These are phyloP conservation scores for Porites divaricata DNA, from an alignment of 92 coral and sea anemone species.

Conservation along the genomic window DNA sequence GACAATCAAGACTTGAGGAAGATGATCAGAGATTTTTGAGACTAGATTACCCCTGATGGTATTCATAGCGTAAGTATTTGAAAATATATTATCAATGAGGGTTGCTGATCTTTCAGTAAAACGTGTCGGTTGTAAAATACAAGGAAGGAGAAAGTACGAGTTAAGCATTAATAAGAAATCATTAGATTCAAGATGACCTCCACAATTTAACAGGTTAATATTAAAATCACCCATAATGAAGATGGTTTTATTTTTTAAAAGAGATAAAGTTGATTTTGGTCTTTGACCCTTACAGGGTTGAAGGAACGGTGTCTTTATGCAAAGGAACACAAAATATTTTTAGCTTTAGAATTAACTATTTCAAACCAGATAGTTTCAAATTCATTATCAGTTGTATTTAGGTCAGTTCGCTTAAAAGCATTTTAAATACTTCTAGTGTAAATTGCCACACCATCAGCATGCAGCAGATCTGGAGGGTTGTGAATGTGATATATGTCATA, in stretches of 20 bases:
- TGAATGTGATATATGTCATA: neutral
- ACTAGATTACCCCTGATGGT: too few species aligned
- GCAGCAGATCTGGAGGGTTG: neutral
- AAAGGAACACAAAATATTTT: constrained; percentile 34
- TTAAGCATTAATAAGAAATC: constrained; percentile 38
- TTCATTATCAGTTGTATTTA: constrained; percentile 27
- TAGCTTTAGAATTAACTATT: constrained; percentile 5
- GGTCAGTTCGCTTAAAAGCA: constrained; percentile 15
- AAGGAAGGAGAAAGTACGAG: constrained; percentile 44
- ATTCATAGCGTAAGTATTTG: too few species aligned
- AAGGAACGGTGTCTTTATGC: constrained; percentile 41
- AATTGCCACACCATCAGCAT: constrained; percentile 20
- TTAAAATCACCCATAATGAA: constrained; percentile 42
- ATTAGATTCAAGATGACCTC: too few species aligned
- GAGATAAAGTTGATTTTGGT: constrained; percentile 39
- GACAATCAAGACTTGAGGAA: too few species aligned
- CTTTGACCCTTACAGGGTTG: constrained; percentile 13
- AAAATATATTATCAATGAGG: too few species aligned
- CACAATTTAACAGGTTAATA: too few species aligned
- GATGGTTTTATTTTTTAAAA: constrained; percentile 36
- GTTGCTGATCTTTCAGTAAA: too few species aligned
- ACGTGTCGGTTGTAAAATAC: constrained; percentile 44
- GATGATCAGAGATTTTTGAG: too few species aligned
- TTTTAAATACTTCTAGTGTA: constrained; percentile 6
- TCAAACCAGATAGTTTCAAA: constrained; percentile 41